Base-by-base conservation (phyloP, 2,797 vertebrate genomes). In the Sorex maritimensis region DNA sequence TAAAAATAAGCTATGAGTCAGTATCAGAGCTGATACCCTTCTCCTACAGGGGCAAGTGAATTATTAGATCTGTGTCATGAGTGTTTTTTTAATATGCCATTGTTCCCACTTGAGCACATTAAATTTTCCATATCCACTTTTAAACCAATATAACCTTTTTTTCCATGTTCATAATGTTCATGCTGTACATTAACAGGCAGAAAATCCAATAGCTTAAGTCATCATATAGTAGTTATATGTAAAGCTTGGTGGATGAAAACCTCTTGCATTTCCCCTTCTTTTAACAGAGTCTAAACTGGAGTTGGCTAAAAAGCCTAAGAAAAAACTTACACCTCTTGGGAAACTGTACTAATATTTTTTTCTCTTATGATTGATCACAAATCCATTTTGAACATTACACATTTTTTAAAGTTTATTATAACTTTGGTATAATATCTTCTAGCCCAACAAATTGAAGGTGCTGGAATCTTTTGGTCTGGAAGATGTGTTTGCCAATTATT, bases 31-130 rank as follows among this genome's bases (percentile, higher is more conserved):
- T 94, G 95, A 98, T 98, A 98, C 95, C 97, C 97, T 97, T 97
- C 97, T 98, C 97, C 98, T 98, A 98, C 97, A 97, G 98, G 98
- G 97, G 97, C 97, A 98, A 98, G 96, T 97, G 97, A 98, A 98
- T 98, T 98, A 98, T 98, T 98, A 98, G 97, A 98, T 98, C 98
- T 98, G 97, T 98, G 97, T 98, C 98, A 98, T 98, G 97, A 98
- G 65, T 97, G 93, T 97, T 98, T 98, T 98, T 98, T 98, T 98
- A 98, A 98, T 98, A 98, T 98, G 97, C 97, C 98, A 98, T 98
- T 98, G 97, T 98, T 98, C 97, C 98, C 97, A 98, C 96, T 98
- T 97, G 97, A 98, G 97, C 97, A 97, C 97, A 98, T 98, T 98
- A 98, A 97, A 98, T 97, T 98, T 98, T 98, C 97, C 97, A 98